Percentiles rank a stretch among this genome's conserved stretches.
Conservation (phyloP, 1,140 invertebrate species). For the Halesus radiatus region DNA sequence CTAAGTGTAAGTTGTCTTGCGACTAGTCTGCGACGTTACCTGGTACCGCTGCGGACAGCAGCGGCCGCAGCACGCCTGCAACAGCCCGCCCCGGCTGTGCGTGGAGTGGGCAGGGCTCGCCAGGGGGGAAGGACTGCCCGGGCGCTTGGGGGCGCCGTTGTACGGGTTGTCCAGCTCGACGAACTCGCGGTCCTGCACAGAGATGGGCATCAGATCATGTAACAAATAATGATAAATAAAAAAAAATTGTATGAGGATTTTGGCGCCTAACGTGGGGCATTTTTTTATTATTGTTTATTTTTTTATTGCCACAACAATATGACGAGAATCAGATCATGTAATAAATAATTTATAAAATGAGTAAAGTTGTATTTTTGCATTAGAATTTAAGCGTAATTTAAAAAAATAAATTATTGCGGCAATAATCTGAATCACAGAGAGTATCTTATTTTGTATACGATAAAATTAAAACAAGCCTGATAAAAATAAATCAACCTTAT, state of each 20-base stretch:
- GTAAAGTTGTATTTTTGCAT: no score
- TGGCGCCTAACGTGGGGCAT: no score
- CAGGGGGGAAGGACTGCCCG: slow-evolving; percentile 86
- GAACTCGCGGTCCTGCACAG: slow-evolving; percentile 92
- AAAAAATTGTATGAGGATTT: not conserved
- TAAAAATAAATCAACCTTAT: no score
- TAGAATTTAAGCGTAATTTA: no score
- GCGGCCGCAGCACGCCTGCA: slow-evolving; percentile 85
- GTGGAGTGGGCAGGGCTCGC: slow-evolving; percentile 86
- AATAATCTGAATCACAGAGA: no score
- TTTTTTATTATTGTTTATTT: no score
- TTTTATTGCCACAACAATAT: no score
- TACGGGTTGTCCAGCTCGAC: slow-evolving; percentile 95
- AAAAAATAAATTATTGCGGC: no score
- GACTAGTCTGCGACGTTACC: slow-evolving; percentile 68
- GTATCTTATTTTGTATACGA: no score
- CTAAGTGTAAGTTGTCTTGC: not conserved
- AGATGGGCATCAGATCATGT: not conserved
- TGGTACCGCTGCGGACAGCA: slow-evolving; percentile 92
- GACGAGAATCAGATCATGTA: no score
- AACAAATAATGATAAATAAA: not conserved
- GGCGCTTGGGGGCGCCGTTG: slow-evolving; percentile 91
- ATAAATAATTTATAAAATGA: no score
- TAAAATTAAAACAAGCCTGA: no score
- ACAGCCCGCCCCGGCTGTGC: slow-evolving; percentile 77